Evolutionary conservation across 2,113 vertebrate species (phyloP).

Genomic region (Grantiella picta): DNA sequence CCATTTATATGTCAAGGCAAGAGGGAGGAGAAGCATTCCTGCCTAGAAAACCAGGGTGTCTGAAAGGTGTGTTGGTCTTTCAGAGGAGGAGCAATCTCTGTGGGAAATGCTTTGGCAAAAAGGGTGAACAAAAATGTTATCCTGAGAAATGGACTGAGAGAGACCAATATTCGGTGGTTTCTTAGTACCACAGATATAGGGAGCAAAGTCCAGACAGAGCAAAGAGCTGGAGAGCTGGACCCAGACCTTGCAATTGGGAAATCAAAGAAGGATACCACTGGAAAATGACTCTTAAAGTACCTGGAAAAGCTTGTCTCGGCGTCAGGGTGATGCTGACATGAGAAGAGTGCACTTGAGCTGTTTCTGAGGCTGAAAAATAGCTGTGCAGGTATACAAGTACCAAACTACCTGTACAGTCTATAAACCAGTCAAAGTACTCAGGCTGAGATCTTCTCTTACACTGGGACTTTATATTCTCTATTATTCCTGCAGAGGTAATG

Average conservation of each 20-base stretch:
- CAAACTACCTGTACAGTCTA: neutral
- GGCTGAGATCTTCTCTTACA: neutral
- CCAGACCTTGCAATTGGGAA: neutral
- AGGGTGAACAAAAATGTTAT: neutral
- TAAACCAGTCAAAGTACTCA: neutral
- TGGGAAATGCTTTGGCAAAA: neutral
- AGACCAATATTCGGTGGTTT: neutral
- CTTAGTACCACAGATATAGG: neutral
- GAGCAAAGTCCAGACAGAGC: neutral
- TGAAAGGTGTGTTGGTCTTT: neutral
- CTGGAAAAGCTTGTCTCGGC: neutral
- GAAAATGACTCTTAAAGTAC: neutral
- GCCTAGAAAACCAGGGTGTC: neutral
- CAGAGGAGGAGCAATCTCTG: neutral
- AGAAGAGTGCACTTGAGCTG: neutral
- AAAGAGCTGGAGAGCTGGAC: neutral
- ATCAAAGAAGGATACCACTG: neutral
- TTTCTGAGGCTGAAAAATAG: neutral
- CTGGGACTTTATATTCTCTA: neutral
- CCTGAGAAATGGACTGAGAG: neutral
- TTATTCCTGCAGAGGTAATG: neutral
- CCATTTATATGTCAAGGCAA: neutral
- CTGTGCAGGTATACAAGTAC: rapidly evolving
- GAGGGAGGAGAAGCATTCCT: neutral
- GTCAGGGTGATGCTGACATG: neutral